Evolutionary conservation across 1,140 invertebrate species (phyloP), one percentile per base, ranked within the genome.

Genomic region (Radopholus similis): DNA sequence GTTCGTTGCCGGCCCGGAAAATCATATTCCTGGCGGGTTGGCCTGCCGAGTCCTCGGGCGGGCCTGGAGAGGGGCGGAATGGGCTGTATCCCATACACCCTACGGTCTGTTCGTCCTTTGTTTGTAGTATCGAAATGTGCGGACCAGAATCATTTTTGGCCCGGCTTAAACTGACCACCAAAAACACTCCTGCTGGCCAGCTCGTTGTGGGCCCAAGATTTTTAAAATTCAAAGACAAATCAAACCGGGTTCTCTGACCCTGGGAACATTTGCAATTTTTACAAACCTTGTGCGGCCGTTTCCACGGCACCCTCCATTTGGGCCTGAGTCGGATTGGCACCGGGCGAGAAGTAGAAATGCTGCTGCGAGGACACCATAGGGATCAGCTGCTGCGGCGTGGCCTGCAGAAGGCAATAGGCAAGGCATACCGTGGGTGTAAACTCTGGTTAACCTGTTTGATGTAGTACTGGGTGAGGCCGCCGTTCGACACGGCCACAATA

Each of bases 351-450:
- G 47, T 26, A 51, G 30, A 51, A 51, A 9, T 51, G 47, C 30
- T 51, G 47, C 23, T 26, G 47, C n/a, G 47, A 21, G 9, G 47
- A 28, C 13, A 26, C 30, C 21, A 51, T 28, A 4, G 47, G 47
- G 47, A 51, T 51, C 47, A 51, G 47, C 47, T 51, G 47, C 47
- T 51, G 47, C n/a, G n/a, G n/a, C n/a, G n/a, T n/a, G n/a, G n/a
- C n/a, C n/a, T n/a, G n/a, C n/a, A n/a, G n/a, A n/a, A n/a, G n/a
- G n/a, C n/a, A n/a, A n/a, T n/a, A n/a, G n/a, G n/a, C n/a, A n/a
- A n/a, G n/a, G n/a, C n/a, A n/a, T n/a, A n/a, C n/a, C n/a, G n/a
- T n/a, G n/a, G n/a, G n/a, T n/a, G n/a, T n/a, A n/a, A n/a, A n/a
- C n/a, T n/a, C n/a, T n/a, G n/a, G n/a, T n/a, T n/a, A n/a, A 28